Percentiles rank a stretch among this genome's conserved stretches.
Evolutionary conservation across 2,888 invertebrate genomes (phyloP).

Genomic region (Coecobrya sp.): DNA sequence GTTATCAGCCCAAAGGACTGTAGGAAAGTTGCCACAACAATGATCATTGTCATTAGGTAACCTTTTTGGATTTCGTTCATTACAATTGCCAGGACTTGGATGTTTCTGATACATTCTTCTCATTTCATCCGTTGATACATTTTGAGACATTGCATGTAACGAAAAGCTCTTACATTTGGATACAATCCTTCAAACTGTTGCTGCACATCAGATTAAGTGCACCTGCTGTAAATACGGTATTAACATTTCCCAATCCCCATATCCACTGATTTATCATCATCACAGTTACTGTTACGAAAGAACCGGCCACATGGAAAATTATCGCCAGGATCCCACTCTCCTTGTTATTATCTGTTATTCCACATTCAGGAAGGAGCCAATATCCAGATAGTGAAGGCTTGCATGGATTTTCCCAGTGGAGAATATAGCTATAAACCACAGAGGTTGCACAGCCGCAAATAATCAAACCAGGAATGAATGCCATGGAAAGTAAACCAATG

Average conservation of each 20-base stretch:
- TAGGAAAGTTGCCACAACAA: neutral
- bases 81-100: conserved; percentile 8
- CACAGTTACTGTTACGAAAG: neutral
- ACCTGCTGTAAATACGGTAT: neutral
- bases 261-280: neutral
- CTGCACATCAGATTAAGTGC: neutral
- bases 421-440: neutral
- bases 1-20: neutral
- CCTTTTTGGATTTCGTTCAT: conserved; percentile 12
- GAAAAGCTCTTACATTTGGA: neutral
- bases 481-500: neutral
- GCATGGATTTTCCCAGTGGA: conserved; percentile 12
- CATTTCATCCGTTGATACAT: too few species aligned
- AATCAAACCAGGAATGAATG: neutral
- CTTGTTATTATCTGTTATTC: neutral
- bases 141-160: too few species aligned
- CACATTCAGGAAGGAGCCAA: conserved; percentile 10
- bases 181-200: neutral
- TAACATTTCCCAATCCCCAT: conserved; percentile 1
- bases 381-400: conserved; percentile 13
- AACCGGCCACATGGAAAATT: too few species aligned
- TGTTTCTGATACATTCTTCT: too few species aligned
- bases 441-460: neutral
- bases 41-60: neutral
- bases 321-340: neutral